Evolutionary conservation across 1,140 invertebrate genomes (phyloP), one percentile per base, ranked within the genome.

Genomic region (Leptinotarsa defecta): DNA sequence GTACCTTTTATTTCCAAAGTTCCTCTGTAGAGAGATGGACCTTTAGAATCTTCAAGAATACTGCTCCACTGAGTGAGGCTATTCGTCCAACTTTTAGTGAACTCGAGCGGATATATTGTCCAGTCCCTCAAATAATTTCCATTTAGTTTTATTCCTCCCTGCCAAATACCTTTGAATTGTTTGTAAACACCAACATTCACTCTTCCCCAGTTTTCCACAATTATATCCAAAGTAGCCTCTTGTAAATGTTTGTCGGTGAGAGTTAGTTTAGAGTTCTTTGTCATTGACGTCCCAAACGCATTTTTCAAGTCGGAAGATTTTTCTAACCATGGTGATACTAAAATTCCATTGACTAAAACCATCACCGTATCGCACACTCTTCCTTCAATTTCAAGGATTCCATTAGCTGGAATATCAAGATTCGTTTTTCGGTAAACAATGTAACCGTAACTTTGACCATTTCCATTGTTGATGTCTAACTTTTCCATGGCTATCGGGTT

Each of bases 191-290:
- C 88, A 83, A 86, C 91, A 81, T 91, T 91, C 13, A 88, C 87
- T 49, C 90, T 79, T 0, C 89, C 90, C 76, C 87, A 86, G 81
- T 91, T 91, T 81, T 91, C 90, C 3, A 91, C 89, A 1, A 91
- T 71, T 34, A 91, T 82, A 73, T 90, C 88, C 22, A 90, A 75
- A 4, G 82, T 84, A 48, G 82, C 83, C 68, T 81, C 77, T 24
- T 70, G 34, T 20, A 80, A 13, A 73, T 79, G 74, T 68, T 78
- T 71, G 43, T 63, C 48, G 20, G 74, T 79, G 13, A 84, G 57
- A 57, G 27, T 65, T n/a, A 84, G 61, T 17, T 19, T 74, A 2
- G 76, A 83, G 82, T 84, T 86, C 81, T 78, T 76, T 19, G 78
- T 77, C 70, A 82, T 82, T 86, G 87, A 89, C 78, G 86, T 88